Percentiles rank a stretch among this genome's conserved stretches.
phyloP scores from a whole-genome alignment of 2,797 vertebrate species.

The Hyperoplus immaculatus region DNA sequence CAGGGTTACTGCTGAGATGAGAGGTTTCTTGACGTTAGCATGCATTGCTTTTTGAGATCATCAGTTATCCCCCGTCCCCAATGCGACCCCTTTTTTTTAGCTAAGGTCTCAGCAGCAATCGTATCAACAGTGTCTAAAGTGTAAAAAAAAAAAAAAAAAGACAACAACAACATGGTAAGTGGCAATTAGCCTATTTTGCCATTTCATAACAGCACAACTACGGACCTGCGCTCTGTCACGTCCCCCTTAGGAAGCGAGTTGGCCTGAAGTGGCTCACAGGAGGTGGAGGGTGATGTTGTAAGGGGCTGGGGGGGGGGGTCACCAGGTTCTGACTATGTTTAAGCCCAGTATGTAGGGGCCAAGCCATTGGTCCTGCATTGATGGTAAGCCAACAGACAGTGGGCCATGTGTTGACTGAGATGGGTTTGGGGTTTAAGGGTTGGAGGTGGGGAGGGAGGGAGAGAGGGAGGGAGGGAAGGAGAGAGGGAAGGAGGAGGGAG shows the following conservation, averaged over 20 bases:
- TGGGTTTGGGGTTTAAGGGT: conserved; percentile 26
- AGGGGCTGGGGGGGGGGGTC: neutral
- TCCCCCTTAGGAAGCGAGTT: conserved; percentile 28
- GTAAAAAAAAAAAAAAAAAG: conserved; percentile 20
- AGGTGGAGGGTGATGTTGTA: neutral
- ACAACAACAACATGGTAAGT: neutral
- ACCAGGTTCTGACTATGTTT: conserved; percentile 37
- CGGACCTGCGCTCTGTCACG: conserved; percentile 67
- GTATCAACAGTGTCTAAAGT: conserved; percentile 31
- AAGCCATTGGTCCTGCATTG: conserved; percentile 49
- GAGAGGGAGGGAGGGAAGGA: conserved; percentile 18
- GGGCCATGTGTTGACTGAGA: conserved; percentile 46
- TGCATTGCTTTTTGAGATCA: no score
- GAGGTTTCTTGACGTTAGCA: no score
- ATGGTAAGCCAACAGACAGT: conserved; percentile 45
- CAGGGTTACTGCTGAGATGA: no score
- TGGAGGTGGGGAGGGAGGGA: conserved; percentile 20
- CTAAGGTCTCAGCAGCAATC: conserved; percentile 29
- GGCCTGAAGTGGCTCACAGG: conserved; percentile 16
- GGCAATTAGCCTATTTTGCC: conserved; percentile 37
- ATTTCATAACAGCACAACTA: conserved; percentile 32
- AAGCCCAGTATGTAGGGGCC: conserved; percentile 31
- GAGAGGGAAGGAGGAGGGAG: conserved; percentile 6
- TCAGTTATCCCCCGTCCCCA: no score
- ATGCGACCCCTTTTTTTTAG: neutral